A percentile compares a stretch with the other conserved stretches of the same genome.
phyloP scores from a whole-genome alignment of 2,113 vertebrate species.

The Chaetops frenatus region DNA sequence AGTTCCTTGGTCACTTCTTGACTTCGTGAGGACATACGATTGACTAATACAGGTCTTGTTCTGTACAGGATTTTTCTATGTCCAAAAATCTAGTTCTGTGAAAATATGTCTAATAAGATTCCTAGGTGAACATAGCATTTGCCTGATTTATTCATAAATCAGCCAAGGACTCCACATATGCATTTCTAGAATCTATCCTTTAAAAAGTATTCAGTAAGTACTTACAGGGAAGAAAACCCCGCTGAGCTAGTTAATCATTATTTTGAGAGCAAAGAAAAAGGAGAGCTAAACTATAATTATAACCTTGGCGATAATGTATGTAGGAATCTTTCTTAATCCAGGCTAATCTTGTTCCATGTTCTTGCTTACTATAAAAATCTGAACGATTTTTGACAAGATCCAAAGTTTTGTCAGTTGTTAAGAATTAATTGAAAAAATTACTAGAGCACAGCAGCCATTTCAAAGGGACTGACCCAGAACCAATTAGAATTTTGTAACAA shows the following conservation, averaged over 20 bases:
- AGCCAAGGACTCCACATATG: background rate
- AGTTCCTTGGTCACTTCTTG: background rate
- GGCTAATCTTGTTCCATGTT: conserved; percentile 28
- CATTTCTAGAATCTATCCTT: background rate
- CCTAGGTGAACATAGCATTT: background rate
- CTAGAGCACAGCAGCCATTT: conserved; percentile 72
- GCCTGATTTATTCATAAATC: background rate
- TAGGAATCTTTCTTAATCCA: conserved; percentile 12
- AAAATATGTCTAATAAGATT: background rate
- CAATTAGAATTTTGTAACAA: conserved; percentile 84
- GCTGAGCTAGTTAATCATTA: conserved; percentile 46
- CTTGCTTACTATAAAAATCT: conserved; percentile 65
- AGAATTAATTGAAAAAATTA: conserved; percentile 86
- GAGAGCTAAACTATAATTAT: conserved; percentile 33
- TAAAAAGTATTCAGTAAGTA: background rate
- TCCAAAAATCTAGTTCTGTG: background rate
- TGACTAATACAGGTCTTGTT: background rate
- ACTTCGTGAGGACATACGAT: background rate
- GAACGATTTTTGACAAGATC: conserved; percentile 77
- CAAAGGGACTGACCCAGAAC: conserved; percentile 82
- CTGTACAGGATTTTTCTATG: background rate
- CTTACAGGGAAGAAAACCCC: background rate
- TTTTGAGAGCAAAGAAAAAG: conserved; percentile 17
- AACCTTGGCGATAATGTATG: conserved; percentile 18
- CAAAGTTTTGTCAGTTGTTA: conserved; percentile 81